Evolutionary conservation across 2,888 invertebrate species (phyloP).

Genomic region (Drosophila fulvimacula): DNA sequence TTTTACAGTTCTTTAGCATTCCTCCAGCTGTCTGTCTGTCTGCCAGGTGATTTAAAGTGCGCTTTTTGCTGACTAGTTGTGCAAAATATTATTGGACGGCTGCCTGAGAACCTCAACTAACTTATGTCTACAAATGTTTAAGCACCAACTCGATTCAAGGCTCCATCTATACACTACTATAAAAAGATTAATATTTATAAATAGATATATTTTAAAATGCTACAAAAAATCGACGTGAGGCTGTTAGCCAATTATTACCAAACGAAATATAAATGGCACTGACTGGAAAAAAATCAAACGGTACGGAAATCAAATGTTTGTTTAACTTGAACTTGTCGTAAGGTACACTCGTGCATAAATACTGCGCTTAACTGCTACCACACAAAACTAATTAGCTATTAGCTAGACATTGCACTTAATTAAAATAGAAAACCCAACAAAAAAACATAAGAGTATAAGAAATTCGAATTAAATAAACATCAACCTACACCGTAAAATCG

Average conservation of each 20-base stretch:
- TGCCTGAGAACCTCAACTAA: conserved; percentile 57
- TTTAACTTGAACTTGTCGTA: conserved; percentile 52
- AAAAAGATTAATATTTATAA: conserved; percentile 15
- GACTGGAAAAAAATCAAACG: conserved; percentile 78
- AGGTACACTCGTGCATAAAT: conserved; percentile 80
- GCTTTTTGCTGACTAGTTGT: conserved; percentile 70
- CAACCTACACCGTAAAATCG: conserved; percentile 52
- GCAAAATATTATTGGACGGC: conserved; percentile 61
- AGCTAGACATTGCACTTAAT: conserved; percentile 64
- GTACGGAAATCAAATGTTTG: conserved; percentile 51
- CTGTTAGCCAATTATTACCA: conserved; percentile 1
- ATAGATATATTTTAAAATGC: conserved; percentile 36
- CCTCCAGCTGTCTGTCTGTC: conserved; percentile 58
- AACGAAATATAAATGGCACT: conserved; percentile 66
- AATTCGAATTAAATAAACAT: conserved; percentile 22
- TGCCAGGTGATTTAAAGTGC: conserved; percentile 34
- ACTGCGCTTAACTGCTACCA: conserved; percentile 63
- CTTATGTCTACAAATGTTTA: conserved; percentile 62
- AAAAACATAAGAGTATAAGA: conserved; percentile 20
- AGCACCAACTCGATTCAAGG: conserved; percentile 81
- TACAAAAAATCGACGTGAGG: conserved; percentile 16
- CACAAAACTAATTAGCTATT: conserved; percentile 50
- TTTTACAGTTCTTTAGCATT: conserved; percentile 59
- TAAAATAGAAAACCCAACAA: conserved; percentile 24
- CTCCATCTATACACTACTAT: conserved; percentile 39